Evolutionary conservation across 2,888 invertebrate genomes (phyloP).

Genomic region (Mythimna ferrago): DNA sequence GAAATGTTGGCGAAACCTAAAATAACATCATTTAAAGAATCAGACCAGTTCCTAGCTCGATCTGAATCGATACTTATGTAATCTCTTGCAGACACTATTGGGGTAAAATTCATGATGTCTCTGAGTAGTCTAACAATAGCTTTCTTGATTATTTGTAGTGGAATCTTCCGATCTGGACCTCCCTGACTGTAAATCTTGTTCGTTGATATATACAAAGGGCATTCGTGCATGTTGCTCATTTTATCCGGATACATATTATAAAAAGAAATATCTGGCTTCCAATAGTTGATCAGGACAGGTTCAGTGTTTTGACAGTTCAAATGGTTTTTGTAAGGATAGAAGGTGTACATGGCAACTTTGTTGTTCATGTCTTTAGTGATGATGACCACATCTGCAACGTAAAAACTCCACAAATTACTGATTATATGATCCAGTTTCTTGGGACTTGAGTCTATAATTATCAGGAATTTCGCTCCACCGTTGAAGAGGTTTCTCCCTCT

Average conservation of each 20-base stretch:
- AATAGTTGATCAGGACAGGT: slow-evolving; percentile 72
- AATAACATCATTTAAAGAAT: slow-evolving; percentile 80
- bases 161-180: slow-evolving; percentile 74
- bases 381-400: slow-evolving; percentile 75
- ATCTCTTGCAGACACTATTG: slow-evolving; percentile 76
- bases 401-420: slow-evolving; percentile 75
- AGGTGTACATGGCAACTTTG: slow-evolving; percentile 73
- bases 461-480: slow-evolving; percentile 75
- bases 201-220: slow-evolving; percentile 81
- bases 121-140: slow-evolving; percentile 74
- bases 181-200: slow-evolving; percentile 77
- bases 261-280: slow-evolving; percentile 61
- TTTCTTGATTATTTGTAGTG: slow-evolving; percentile 78
- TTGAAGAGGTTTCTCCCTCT: slow-evolving; percentile 77
- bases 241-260: slow-evolving; percentile 76
- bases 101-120: slow-evolving; percentile 80
- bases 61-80: slow-evolving; percentile 80
- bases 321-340: slow-evolving; percentile 77
- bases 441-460: slow-evolving; percentile 71
- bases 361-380: slow-evolving; percentile 66
- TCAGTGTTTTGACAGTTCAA: slow-evolving; percentile 76
- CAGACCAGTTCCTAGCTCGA: slow-evolving; percentile 79
- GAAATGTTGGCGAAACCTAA: slow-evolving; percentile 79
- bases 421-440: slow-evolving; percentile 74
- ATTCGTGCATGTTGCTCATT: slow-evolving; percentile 79